phyloP scores from a whole-genome alignment of 2,113 vertebrate genomes.

The Azemiops feae region DNA sequence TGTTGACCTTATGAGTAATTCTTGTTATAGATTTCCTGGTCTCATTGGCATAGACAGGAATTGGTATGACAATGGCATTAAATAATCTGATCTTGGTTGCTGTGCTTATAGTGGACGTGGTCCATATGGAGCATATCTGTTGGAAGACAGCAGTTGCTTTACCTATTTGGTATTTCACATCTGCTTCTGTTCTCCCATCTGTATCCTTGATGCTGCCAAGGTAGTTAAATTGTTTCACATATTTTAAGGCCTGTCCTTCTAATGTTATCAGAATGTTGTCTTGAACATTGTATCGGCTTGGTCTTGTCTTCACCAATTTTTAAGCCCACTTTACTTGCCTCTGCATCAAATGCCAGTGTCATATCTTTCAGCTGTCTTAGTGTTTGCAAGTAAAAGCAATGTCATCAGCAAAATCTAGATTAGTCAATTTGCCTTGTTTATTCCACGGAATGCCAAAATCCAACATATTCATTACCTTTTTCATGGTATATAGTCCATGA shows the following conservation, averaged over 20 bases:
- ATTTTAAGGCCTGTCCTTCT: background rate
- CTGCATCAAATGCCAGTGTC: background rate
- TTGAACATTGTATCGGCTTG: background rate
- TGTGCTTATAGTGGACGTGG: background rate
- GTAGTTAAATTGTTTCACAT: background rate
- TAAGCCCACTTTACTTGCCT: background rate
- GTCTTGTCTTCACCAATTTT: background rate
- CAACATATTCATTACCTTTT: background rate
- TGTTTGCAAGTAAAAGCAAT: background rate
- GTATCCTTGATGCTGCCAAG: background rate
- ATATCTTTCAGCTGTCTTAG: background rate
- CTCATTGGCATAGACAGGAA: background rate
- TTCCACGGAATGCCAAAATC: background rate
- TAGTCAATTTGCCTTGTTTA: background rate
- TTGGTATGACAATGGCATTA: background rate
- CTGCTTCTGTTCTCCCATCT: background rate
- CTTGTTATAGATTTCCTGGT: background rate
- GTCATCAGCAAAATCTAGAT: background rate
- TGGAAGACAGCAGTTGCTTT: background rate
- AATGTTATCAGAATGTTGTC: background rate
- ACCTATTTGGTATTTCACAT: background rate
- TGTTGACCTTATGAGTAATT: background rate
- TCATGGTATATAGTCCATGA: background rate
- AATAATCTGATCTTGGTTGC: background rate
- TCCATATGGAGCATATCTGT: background rate